These are phyloP conservation scores for Pollenia griseotomentosa DNA, from an alignment of 2,888 invertebrate species.

Conservation along the genomic window DNA sequence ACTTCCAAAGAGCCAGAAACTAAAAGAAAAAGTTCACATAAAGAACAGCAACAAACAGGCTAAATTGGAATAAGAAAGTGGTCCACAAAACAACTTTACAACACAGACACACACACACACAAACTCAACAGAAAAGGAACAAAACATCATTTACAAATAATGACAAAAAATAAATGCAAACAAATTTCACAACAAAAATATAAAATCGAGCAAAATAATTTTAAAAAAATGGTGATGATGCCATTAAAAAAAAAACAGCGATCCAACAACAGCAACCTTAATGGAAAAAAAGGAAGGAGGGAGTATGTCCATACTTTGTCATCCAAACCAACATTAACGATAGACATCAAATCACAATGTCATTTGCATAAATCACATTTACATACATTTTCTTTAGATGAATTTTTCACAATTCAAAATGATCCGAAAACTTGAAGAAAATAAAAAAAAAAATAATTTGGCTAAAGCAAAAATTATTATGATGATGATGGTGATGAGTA, in stretches of 20 bases:
- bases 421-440: neutral
- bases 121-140: neutral
- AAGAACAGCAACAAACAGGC: slow-evolving; percentile 64
- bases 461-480: slow-evolving; percentile 39
- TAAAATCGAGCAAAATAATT: slow-evolving; percentile 58
- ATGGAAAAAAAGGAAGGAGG: neutral
- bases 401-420: slow-evolving; percentile 35
- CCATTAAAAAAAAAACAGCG: slow-evolving; percentile 41
- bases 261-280: slow-evolving; percentile 24
- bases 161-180: slow-evolving; percentile 21
- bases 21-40: slow-evolving; percentile 75
- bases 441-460: slow-evolving; percentile 5
- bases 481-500: slow-evolving; percentile 39
- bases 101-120: neutral
- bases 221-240: slow-evolving; percentile 53
- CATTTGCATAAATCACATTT: slow-evolving; percentile 75
- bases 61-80: slow-evolving; percentile 13
- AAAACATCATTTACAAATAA: slow-evolving; percentile 39
- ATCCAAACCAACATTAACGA: slow-evolving; percentile 49
- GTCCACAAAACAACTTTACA: neutral
- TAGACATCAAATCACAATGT: slow-evolving; percentile 71
- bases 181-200: slow-evolving; percentile 27
- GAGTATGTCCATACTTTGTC: slow-evolving; percentile 17
- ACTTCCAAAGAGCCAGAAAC: slow-evolving; percentile 80
- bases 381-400: slow-evolving; percentile 59